Evolutionary conservation across 2,113 vertebrate genomes (phyloP).

Genomic region (Bubo bubo): DNA sequence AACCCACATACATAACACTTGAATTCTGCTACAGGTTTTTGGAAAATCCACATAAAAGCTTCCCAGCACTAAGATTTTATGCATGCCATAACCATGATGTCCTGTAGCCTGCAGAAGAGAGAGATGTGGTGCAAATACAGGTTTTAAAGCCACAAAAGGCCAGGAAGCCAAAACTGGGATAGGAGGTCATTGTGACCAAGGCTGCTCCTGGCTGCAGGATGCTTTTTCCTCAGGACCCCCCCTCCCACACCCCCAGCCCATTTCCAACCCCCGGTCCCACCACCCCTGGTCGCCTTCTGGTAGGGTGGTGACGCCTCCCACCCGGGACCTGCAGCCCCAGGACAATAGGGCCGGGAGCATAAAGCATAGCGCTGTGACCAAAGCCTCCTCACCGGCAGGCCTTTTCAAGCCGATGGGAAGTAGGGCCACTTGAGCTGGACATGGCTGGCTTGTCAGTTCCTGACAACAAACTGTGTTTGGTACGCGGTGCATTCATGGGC

Average conservation of each 20-base stretch:
- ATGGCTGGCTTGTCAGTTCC: slow-evolving; percentile 91
- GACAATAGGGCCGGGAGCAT: slow-evolving; percentile 81
- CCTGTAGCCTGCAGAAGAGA: background rate
- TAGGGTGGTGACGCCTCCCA: slow-evolving; percentile 64
- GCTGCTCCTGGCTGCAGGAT: background rate
- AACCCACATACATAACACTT: background rate
- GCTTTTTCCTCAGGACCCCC: background rate
- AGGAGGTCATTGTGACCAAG: background rate
- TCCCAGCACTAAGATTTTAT: background rate
- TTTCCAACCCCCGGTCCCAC: background rate
- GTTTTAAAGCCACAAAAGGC: background rate
- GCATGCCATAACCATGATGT: background rate
- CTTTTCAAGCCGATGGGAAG: slow-evolving; percentile 86
- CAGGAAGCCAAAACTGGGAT: background rate
- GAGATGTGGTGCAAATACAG: background rate
- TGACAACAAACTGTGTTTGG: slow-evolving; percentile 89
- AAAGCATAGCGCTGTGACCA: slow-evolving; percentile 85
- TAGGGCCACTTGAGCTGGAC: slow-evolving; percentile 84
- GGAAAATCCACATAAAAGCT: background rate
- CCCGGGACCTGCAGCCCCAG: slow-evolving; percentile 65
- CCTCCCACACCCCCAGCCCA: background rate
- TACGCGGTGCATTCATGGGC: slow-evolving; percentile 83
- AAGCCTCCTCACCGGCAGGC: slow-evolving; percentile 77
- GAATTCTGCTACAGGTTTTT: background rate
- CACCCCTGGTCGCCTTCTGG: slow-evolving; percentile 5